These are phyloP conservation scores for Dynastes grantii DNA, from an alignment of 2,888 invertebrate species.

Conservation along the genomic window DNA sequence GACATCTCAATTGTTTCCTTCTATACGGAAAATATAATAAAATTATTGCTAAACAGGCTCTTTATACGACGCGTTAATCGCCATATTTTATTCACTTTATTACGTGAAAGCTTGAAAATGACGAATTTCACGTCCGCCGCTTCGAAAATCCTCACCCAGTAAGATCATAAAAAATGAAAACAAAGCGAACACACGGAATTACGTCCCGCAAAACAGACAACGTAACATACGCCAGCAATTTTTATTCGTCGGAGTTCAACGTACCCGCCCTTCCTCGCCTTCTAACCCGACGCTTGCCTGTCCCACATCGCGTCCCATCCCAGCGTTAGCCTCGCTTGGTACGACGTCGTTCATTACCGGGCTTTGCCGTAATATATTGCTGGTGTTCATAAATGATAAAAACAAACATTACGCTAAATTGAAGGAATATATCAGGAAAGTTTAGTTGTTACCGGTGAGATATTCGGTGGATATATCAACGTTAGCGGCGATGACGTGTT, in stretches of 20 bases:
- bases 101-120: too few species aligned
- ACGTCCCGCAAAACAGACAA: not conserved
- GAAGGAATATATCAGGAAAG: conserved; percentile 50
- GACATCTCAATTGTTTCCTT: not conserved
- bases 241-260: conserved; percentile 17
- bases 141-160: too few species aligned
- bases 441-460: conserved; percentile 49
- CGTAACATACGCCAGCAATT: conserved; percentile 21
- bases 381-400: conserved; percentile 51
- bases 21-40: not conserved
- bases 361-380: conserved; percentile 46
- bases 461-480: conserved; percentile 42
- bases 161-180: too few species aligned
- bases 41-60: not conserved
- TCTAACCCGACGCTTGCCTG: not conserved
- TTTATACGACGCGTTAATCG: not conserved
- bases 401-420: conserved; percentile 52
- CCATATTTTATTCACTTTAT: conserved; percentile 12
- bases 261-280: too few species aligned
- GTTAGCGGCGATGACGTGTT: conserved; percentile 44
- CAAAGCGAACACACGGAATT: conserved; percentile 1
- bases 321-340: not conserved
- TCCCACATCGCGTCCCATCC: not conserved
- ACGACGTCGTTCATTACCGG: conserved; percentile 48
- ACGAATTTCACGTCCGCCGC: too few species aligned